Conservation (phyloP, 2,113 vertebrate genomes). For the Isurus oxyrinchus region DNA sequence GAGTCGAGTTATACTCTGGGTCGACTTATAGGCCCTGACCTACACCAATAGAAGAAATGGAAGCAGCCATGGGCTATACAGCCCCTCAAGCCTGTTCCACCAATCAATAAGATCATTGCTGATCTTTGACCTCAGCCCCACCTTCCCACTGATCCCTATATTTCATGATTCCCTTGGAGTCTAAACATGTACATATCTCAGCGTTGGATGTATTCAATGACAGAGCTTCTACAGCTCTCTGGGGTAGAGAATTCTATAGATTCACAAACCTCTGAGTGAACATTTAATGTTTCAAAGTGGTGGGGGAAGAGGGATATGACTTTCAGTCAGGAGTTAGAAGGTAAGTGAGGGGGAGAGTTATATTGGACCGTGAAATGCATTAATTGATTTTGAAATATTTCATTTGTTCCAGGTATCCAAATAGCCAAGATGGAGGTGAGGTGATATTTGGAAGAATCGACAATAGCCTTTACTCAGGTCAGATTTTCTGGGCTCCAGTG, state of each 20-base stretch:
- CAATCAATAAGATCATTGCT: neutral
- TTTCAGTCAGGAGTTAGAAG: neutral
- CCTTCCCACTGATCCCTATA: neutral
- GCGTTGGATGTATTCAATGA: neutral
- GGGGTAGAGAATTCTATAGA: neutral
- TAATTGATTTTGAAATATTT: neutral
- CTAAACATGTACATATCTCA: neutral
- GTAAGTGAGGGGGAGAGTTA: neutral
- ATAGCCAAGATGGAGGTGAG: constrained; percentile 47
- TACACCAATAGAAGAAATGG: neutral
- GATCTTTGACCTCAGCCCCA: neutral
- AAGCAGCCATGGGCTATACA: neutral
- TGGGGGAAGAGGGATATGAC: neutral
- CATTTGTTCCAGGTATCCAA: constrained; percentile 36
- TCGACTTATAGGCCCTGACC: neutral
- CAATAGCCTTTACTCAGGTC: constrained; percentile 43
- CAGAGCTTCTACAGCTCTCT: neutral
- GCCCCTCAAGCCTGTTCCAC: neutral
- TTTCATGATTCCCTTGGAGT: neutral
- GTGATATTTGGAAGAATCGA: constrained; percentile 49
- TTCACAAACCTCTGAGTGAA: neutral
- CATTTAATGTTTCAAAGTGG: neutral
- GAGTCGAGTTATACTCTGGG: too few relatives aligned
- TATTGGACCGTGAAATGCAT: neutral
- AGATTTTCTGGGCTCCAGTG: constrained; percentile 52